Evolutionary conservation across 1,140 invertebrate genomes (phyloP).

Genomic region (Lepidurus packardi): DNA sequence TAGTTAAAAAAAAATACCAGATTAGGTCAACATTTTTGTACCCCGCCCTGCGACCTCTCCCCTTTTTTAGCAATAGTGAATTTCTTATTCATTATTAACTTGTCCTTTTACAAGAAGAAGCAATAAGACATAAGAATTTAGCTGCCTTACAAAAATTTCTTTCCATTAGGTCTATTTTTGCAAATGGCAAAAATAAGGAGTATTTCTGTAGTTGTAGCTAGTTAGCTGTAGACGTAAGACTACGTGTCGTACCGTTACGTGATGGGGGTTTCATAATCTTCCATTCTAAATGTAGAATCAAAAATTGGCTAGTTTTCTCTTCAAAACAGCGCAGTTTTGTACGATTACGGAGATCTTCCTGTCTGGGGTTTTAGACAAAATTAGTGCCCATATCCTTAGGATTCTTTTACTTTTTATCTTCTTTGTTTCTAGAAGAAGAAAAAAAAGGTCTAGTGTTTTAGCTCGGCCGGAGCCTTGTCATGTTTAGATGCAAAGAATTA

Average conservation of each 20-base stretch:
- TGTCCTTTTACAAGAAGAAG: neutral
- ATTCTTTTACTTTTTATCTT: too few species aligned
- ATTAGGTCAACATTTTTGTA: neutral
- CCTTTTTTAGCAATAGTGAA: neutral
- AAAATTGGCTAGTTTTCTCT: neutral
- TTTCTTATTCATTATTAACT: neutral
- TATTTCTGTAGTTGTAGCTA: too few species aligned
- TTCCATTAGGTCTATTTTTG: neutral
- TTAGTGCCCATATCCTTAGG: neutral
- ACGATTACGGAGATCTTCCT: neutral
- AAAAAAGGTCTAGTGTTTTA: slow-evolving; percentile 21
- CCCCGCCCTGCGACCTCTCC: neutral
- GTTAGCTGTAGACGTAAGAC: too few species aligned
- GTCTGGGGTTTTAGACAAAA: neutral
- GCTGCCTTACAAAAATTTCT: neutral
- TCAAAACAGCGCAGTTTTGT: neutral
- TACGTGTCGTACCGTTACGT: neutral
- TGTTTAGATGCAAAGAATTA: slow-evolving; percentile 24
- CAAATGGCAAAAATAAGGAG: too few species aligned
- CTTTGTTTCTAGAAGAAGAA: neutral
- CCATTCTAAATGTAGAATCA: neutral
- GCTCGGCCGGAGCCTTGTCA: slow-evolving; percentile 28
- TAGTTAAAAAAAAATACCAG: neutral
- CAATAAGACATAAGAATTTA: neutral
- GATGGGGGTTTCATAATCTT: neutral